Evolutionary conservation across 2,113 vertebrate genomes (phyloP).

Genomic region (Elaphurus davidianus): DNA sequence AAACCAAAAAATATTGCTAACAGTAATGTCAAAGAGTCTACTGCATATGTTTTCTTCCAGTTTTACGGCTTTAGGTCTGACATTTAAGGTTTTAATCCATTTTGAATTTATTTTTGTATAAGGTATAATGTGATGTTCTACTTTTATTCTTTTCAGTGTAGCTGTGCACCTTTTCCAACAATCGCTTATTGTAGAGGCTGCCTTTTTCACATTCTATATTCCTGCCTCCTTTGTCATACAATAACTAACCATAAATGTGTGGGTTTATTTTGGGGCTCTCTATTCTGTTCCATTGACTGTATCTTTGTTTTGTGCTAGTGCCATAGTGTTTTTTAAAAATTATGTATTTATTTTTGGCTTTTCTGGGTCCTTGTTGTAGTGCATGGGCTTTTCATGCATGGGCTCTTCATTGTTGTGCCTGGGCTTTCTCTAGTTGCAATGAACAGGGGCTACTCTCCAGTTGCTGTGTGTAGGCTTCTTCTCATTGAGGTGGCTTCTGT

Average conservation of each 20-base stretch:
- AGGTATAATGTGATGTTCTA: background rate
- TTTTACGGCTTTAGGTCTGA: background rate
- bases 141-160: background rate
- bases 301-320: background rate
- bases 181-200: background rate
- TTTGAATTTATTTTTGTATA: background rate
- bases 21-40: background rate
- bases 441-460: background rate
- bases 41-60: background rate
- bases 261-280: background rate
- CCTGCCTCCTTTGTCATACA: background rate
- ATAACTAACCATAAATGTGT: background rate
- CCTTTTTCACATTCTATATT: background rate
- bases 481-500: background rate
- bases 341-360: background rate
- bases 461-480: background rate
- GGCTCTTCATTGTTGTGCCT: background rate
- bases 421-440: background rate
- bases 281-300: background rate
- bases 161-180: background rate
- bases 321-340: background rate
- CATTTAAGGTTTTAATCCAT: background rate
- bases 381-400: background rate
- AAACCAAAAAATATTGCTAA: background rate
- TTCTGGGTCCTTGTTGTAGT: background rate